Base-by-base conservation (phyloP, 2,113 vertebrate species). In the Clarias magur region DNA sequence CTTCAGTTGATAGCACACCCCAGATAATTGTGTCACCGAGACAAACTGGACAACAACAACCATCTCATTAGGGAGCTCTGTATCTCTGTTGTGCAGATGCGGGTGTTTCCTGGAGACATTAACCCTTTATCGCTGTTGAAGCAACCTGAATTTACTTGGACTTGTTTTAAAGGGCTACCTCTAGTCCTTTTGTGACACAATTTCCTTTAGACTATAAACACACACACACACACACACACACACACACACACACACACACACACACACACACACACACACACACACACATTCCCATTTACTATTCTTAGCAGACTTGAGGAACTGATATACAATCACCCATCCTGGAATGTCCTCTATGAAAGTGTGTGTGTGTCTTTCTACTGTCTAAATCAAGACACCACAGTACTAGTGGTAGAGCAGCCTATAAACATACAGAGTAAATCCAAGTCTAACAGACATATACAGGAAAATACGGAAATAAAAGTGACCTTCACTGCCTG, bases 81-180 rank as follows among this genome's bases (percentile, higher is more conserved):
- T 54, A 85, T 85, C 73, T 85, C 53, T 72, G 59, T 13, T 27
- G 67, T 81, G 56, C 78, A 86, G 76, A 80, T 48, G 30, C 60
- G 53, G 53, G 62, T 16, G 38, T 82, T 82, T 82, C 81, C 81
- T 82, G 62, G 15, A 27, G 42, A 25, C 3, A 8, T 67, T 82
- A 82, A 19, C 81, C n/a, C 57, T 68, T 68, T 80, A 38, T 42
- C 23, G 6, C 30, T 62, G 19, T 78, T 30, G 16, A 72, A 76
- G 34, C 34, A 84, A 60, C 63, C n/a, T 86, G 70, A 7, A 48
- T 48, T 48, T 48, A 48, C 48, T 48, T 48, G 48, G 7, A 48
- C 48, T 8, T 7, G 48, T 48, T 48, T 48, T 48, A 48, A 48
- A 8, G 48, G 6, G 48, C 48, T 48, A 48, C 48, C 7, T 48